Conservation (phyloP, 2,113 vertebrate genomes). For the Ctenomys sociabilis region DNA sequence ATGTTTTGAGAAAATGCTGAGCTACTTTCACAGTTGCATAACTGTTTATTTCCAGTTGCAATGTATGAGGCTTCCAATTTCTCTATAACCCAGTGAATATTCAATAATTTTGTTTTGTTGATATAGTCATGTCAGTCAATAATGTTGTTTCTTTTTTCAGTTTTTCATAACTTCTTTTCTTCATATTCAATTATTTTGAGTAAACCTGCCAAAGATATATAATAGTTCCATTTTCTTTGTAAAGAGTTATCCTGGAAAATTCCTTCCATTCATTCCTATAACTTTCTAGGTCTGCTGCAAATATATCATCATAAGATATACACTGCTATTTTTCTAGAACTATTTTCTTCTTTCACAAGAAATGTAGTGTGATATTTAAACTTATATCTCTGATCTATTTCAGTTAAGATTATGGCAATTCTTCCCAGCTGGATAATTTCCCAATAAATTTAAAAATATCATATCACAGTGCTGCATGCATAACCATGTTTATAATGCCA, state of each 20-base stretch:
- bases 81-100: background rate
- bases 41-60: background rate
- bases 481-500: too few relatives aligned
- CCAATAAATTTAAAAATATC: too few relatives aligned
- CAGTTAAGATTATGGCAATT: background rate
- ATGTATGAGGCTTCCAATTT: background rate
- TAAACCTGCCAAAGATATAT: background rate
- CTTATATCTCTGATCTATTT: background rate
- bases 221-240: background rate
- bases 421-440: background rate
- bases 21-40: background rate
- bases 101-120: background rate
- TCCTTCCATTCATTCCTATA: background rate
- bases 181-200: background rate
- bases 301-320: background rate
- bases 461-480: too few relatives aligned
- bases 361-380: background rate
- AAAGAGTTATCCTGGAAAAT: background rate
- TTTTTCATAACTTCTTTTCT: background rate
- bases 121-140: background rate
- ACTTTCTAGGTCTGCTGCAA: background rate
- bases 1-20: background rate
- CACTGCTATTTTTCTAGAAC: background rate
- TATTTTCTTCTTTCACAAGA: background rate
- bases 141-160: background rate